Conservation (phyloP, 1,140 invertebrate species). For the Drosophila simulans region DNA sequence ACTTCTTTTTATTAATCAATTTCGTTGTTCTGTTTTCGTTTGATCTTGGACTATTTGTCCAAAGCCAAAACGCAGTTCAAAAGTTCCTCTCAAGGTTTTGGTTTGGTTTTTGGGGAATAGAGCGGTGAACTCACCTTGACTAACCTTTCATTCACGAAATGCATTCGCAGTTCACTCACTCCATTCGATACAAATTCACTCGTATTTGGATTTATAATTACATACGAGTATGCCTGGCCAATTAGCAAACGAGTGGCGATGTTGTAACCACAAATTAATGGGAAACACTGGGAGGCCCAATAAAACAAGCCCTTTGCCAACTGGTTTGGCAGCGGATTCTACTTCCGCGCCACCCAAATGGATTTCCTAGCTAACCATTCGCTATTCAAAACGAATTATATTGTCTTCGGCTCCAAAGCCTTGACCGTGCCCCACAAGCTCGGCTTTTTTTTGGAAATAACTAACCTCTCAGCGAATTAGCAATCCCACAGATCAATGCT, state of each 20-base stretch:
- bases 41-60: background rate
- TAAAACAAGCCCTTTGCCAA: conserved; percentile 14
- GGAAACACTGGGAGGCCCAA: background rate
- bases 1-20: conserved; percentile 13
- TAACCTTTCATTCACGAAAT: conserved; percentile 15
- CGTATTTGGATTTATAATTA: conserved; percentile 30
- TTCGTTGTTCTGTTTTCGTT: background rate
- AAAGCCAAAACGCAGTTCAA: conserved; percentile 11
- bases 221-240: conserved; percentile 7
- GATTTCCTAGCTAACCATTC: conserved; percentile 10
- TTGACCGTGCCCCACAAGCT: conserved; percentile 29
- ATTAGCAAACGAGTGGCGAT: conserved; percentile 34
- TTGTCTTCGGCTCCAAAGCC: background rate
- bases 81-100: background rate
- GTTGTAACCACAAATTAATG: conserved; percentile 4
- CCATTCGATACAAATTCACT: background rate
- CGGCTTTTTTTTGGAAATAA: background rate
- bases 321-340: conserved; percentile 16
- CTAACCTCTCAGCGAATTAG: conserved; percentile 17
- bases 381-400: conserved; percentile 5
- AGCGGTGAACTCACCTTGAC: conserved; percentile 38
- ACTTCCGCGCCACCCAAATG: conserved; percentile 27
- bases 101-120: conserved; percentile 1
- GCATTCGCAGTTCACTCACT: conserved; percentile 26
- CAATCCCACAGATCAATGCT: conserved; percentile 32